Conservation (phyloP, 1,140 invertebrate genomes). For the Druon quercuslanigerum region DNA sequence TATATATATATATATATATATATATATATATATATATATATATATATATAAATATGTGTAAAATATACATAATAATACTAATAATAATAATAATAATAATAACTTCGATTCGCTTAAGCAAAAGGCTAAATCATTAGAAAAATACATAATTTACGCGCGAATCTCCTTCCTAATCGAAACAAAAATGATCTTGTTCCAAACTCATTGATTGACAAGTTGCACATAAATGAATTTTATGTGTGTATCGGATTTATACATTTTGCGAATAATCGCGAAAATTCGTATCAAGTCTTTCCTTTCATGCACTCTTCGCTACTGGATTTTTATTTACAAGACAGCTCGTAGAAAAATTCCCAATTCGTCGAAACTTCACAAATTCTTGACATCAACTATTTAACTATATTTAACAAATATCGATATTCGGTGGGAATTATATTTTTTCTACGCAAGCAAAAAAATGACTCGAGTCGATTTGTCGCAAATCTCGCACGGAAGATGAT, state of each 20-base stretch:
- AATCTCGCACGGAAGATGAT: constrained; percentile 18
- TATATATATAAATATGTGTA: constrained; percentile 32
- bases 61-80: constrained; percentile 51
- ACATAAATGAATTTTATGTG: not conserved
- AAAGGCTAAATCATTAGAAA: constrained; percentile 71
- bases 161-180: constrained; percentile 35
- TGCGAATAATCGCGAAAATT: constrained; percentile 12
- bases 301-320: not conserved
- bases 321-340: constrained; percentile 20
- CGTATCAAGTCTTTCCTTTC: constrained; percentile 12
- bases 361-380: not conserved
- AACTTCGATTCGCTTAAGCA: constrained; percentile 53
- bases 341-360: constrained; percentile 7
- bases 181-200: not conserved
- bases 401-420: constrained; percentile 22
- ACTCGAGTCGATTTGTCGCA: constrained; percentile 18
- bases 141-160: constrained; percentile 68
- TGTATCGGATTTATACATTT: constrained; percentile 9
- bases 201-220: not conserved
- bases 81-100: constrained; percentile 59
- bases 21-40: constrained; percentile 4
- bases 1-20: constrained; percentile 54
- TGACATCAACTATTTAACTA: constrained; percentile 13
- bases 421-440: not conserved
- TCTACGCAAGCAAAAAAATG: constrained; percentile 9